Conservation (phyloP, 2,888 invertebrate species). For the Ethmia dodecea region DNA sequence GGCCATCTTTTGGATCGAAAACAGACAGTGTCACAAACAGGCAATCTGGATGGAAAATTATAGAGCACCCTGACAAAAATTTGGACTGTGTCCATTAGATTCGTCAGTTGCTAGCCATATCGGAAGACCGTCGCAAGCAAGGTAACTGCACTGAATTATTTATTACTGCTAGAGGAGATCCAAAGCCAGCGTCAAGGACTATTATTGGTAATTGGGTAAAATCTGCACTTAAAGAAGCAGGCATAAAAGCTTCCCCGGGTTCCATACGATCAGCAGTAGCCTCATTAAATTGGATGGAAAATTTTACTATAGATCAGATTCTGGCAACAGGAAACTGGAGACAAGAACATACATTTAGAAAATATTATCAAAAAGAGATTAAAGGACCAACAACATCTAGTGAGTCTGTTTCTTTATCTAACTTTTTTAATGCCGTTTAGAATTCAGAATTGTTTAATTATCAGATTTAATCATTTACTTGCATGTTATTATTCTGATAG, state of each 20-base stretch:
- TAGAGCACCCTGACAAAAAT: no score
- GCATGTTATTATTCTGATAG: no score
- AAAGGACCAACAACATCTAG: neutral
- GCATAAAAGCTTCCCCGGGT: conserved; percentile 8
- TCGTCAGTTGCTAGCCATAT: no score
- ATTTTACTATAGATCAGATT: conserved; percentile 14
- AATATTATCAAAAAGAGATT: neutral
- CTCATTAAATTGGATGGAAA: conserved; percentile 13
- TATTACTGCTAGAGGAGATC: conserved; percentile 1
- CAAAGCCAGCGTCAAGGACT: conserved; percentile 7
- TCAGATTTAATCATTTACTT: no score
- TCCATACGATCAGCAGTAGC: conserved; percentile 12
- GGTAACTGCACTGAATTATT: no score
- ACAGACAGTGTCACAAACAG: no score
- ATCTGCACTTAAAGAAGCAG: conserved; percentile 5
- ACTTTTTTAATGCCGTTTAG: neutral
- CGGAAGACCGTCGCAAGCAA: no score
- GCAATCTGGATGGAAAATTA: no score
- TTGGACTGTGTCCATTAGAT: no score
- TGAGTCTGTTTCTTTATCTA: neutral
- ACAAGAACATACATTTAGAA: no score
- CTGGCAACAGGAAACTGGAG: conserved; percentile 11
- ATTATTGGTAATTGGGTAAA: conserved; percentile 10
- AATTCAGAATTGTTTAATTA: no score
- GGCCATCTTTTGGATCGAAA: no score